Conservation (phyloP, 64 coral and sea anemone genomes). For the Cladopsammia gracilis region DNA sequence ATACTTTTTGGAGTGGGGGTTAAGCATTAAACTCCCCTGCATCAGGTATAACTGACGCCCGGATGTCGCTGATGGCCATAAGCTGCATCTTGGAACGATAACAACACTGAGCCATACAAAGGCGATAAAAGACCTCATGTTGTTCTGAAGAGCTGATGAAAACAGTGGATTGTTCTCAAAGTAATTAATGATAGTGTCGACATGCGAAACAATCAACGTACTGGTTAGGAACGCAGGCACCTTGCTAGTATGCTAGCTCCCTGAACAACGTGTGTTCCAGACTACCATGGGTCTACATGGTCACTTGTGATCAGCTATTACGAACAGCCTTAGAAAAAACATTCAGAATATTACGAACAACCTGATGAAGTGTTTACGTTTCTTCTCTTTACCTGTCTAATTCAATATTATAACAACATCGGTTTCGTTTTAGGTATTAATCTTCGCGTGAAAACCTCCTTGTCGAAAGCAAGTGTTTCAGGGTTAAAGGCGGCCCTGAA, state of each 20-base stretch:
- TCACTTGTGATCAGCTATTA: neutral
- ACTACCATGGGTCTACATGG: neutral
- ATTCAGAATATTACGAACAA: neutral
- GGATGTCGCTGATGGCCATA: neutral
- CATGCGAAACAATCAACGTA: slow-evolving; percentile 23
- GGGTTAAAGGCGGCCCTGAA: too few relatives aligned
- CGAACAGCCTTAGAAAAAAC: neutral
- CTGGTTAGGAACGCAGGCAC: neutral
- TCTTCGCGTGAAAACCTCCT: neutral
- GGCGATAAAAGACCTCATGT: slow-evolving; percentile 16
- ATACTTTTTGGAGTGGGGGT: too few relatives aligned
- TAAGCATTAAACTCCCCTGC: too few relatives aligned
- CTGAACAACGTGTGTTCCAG: neutral
- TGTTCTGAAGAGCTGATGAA: slow-evolving; percentile 21
- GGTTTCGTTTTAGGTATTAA: neutral
- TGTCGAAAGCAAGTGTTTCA: neutral
- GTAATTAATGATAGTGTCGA: neutral
- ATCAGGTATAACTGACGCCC: neutral
- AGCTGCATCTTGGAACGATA: slow-evolving; percentile 10
- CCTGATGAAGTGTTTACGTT: neutral
- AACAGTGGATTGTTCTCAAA: slow-evolving; percentile 2
- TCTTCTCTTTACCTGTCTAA: neutral
- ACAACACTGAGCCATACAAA: slow-evolving; percentile 21
- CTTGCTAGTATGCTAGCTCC: neutral
- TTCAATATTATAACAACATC: neutral